Evolutionary conservation across 2,888 invertebrate species (phyloP).

Genomic region (Diarsia dahlii): DNA sequence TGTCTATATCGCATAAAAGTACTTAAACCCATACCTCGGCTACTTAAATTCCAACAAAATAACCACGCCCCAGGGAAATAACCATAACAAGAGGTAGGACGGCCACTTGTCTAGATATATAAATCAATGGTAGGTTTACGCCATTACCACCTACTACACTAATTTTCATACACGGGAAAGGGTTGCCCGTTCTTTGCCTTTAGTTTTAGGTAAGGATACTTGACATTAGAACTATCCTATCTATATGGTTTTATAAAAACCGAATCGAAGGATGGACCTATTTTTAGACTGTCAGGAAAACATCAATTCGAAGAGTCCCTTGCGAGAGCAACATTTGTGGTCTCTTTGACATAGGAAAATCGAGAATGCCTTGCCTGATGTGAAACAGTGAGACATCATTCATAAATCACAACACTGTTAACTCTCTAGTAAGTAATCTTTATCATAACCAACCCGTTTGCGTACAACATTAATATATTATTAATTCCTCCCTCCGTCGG

Average conservation of each 20-base stretch:
- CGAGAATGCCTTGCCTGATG: background rate
- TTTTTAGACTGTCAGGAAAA: too few relatives aligned
- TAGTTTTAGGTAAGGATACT: background rate
- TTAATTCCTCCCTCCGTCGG: background rate
- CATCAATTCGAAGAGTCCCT: too few relatives aligned
- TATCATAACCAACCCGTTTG: background rate
- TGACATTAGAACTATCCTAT: background rate
- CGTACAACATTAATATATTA: constrained; percentile 6
- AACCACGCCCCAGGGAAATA: constrained; percentile 39
- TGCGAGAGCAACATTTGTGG: background rate
- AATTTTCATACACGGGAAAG: constrained; percentile 10
- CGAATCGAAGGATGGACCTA: too few relatives aligned
- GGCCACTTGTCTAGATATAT: constrained; percentile 20
- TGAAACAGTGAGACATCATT: background rate
- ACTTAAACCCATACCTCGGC: constrained; percentile 10
- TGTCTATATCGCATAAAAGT: constrained; percentile 6
- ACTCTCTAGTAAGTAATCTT: background rate
- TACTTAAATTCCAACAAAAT: constrained; percentile 25
- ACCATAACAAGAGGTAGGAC: constrained; percentile 3
- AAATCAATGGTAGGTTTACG: constrained; percentile 18
- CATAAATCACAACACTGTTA: background rate
- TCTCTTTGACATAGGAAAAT: background rate
- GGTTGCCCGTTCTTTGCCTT: background rate
- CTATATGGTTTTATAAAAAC: background rate
- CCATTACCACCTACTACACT: background rate